Base-by-base conservation (phyloP, 2,797 vertebrate genomes). In the Microtus obscurus region DNA sequence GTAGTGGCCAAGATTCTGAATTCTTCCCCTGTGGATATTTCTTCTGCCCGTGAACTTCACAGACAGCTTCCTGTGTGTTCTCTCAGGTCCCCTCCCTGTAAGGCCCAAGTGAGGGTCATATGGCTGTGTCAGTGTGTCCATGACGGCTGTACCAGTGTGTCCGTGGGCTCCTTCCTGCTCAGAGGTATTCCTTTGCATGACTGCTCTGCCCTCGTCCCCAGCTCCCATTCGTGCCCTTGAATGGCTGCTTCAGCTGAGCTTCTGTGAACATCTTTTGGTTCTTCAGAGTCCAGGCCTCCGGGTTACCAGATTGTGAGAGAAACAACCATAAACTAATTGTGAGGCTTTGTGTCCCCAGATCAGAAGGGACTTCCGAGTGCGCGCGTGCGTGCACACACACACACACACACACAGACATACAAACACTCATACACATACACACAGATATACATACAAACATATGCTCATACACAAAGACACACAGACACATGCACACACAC, bases 201-300 rank as follows among this genome's bases (percentile, higher is more conserved):
- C 67, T 1, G 0, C 3, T 13, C n/a, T 5, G 1, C 0, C 0
- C 1, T 4, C 31, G 13, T 14, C 25, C n/a, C 25, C 5, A 56
- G 78, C n/a, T 81, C 48, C 65, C 11, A 23, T 61, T 25, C 17
- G 2, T 2, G 3, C 53, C 1, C 17, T 34, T 34, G 73, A 25
- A 25, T 53, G 77, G 16, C 19, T n/a, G 3, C 21, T 51, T 43
- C 78, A 31, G 43, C 27, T n/a, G 48, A 14, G 80, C 51, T 9
- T 87, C 51, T 13, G 0, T 1, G 12, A 61, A 40, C 7, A 0
- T 5, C 40, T 29, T 16, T 65, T 67, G 31, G 7, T 87, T 87
- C 8, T 71, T 53, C 27, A 2, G 4, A 3, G 37, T 53, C 23
- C 2, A 13, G 65, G 45, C 59, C 9, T 23, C 34, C 13, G 3